These are phyloP conservation scores for Dendronephthya gigantea DNA, from an alignment of 64 coral and sea anemone genomes.

Conservation along the genomic window DNA sequence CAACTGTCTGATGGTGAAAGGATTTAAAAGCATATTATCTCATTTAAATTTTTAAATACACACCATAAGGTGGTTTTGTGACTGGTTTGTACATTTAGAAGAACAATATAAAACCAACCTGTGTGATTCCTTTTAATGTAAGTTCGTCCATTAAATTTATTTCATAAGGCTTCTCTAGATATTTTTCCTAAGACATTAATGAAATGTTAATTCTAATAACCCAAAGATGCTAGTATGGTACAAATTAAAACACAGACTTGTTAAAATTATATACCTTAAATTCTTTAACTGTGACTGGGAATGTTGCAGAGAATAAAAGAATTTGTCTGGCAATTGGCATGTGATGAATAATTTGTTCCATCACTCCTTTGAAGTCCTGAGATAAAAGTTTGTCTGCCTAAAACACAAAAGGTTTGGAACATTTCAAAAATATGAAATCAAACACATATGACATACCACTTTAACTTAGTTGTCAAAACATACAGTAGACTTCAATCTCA, in stretches of 20 bases:
- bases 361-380: constrained; percentile 74
- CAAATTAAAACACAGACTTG: too few species aligned
- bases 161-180: constrained; percentile 86
- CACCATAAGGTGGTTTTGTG: too few species aligned
- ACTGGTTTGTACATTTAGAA: too few species aligned
- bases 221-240: too few species aligned
- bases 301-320: constrained; percentile 88
- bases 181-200: constrained; percentile 43
- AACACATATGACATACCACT: too few species aligned
- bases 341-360: constrained; percentile 68
- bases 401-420: neutral
- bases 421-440: neutral
- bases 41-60: too few species aligned
- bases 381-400: constrained; percentile 96
- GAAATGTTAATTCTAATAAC: neutral
- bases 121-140: constrained; percentile 87
- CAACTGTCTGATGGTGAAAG: too few species aligned
- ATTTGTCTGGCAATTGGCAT: constrained; percentile 78
- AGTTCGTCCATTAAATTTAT: constrained; percentile 99
- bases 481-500: too few species aligned
- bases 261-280: constrained; percentile 48
- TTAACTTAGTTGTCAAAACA: too few species aligned
- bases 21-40: too few species aligned
- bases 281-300: constrained; percentile 86
- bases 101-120: too few species aligned